Conservation (phyloP, 2,113 vertebrate species). For the Tenrec ecaudatus region DNA sequence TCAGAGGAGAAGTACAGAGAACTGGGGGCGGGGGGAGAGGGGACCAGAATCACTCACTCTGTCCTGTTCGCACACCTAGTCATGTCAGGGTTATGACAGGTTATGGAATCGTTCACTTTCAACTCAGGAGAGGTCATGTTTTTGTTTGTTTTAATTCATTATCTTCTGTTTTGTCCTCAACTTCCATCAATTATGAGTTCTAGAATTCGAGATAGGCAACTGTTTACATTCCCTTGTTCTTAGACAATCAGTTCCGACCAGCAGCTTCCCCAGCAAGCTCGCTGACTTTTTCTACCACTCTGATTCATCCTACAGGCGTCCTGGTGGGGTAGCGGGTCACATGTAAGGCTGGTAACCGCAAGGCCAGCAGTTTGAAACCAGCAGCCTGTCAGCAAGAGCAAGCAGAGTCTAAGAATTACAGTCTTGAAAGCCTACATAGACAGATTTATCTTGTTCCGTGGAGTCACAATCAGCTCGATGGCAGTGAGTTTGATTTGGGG, state of each 20-base stretch:
- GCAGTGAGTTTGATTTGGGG: too few relatives aligned
- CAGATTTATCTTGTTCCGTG: too few relatives aligned
- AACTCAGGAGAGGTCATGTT: not conserved
- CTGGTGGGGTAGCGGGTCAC: too few relatives aligned
- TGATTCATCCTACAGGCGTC: not conserved
- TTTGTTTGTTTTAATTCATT: not conserved
- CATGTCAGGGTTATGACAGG: not conserved
- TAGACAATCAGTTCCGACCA: not conserved
- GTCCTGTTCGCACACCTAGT: not conserved
- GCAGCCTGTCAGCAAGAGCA: too few relatives aligned
- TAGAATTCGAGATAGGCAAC: not conserved
- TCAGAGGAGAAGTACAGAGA: not conserved
- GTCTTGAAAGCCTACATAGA: too few relatives aligned
- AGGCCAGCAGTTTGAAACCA: too few relatives aligned
- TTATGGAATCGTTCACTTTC: not conserved
- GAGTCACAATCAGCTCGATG: too few relatives aligned
- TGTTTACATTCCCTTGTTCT: not conserved
- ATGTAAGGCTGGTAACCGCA: too few relatives aligned
- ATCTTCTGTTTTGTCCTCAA: not conserved
- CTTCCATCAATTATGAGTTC: not conserved
- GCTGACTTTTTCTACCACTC: not conserved
- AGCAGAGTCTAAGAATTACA: too few relatives aligned
- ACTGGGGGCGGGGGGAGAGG: too few relatives aligned
- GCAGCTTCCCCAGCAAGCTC: not conserved
- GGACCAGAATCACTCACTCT: too few relatives aligned